Evolutionary conservation across 2,113 vertebrate genomes (phyloP).

Genomic region (Cochlearius cochlearius): DNA sequence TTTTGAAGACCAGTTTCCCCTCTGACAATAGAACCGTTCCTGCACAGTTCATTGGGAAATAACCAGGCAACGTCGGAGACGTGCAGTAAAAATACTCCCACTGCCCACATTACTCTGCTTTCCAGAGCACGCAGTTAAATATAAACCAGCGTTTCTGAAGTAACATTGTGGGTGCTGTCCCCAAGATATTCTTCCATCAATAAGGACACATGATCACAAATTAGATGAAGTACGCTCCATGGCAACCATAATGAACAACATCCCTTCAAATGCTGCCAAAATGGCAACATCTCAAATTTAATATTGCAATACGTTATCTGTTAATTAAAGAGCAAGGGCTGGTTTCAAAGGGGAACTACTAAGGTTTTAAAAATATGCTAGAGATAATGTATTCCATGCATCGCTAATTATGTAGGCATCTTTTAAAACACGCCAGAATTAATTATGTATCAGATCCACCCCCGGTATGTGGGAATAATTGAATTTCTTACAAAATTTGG

Average conservation of each 20-base stretch:
- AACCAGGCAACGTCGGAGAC: background rate
- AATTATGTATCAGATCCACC: background rate
- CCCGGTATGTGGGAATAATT: background rate
- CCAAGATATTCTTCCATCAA: slow-evolving; percentile 3
- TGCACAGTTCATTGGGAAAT: background rate
- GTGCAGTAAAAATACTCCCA: background rate
- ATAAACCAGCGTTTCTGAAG: background rate
- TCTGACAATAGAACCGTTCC: background rate
- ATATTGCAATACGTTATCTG: background rate
- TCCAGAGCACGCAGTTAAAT: background rate
- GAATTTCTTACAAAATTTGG: background rate
- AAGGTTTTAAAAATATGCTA: slow-evolving; percentile 26
- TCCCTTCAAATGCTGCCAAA: slow-evolving; percentile 25
- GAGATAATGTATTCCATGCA: background rate
- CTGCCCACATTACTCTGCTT: background rate
- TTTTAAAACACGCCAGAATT: slow-evolving; percentile 39
- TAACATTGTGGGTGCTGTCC: slow-evolving; percentile 13
- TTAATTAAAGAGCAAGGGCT: slow-evolving; percentile 56
- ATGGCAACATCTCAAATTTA: slow-evolving; percentile 43
- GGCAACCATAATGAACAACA: slow-evolving; percentile 10
- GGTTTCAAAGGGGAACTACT: slow-evolving; percentile 34
- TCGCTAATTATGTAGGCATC: slow-evolving; percentile 14
- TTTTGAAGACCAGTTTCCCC: background rate
- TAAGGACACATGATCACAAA: slow-evolving; percentile 6
- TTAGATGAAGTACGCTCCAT: background rate